Base-by-base conservation (phyloP, 2,797 vertebrate genomes). In the Arvicola amphibius region DNA sequence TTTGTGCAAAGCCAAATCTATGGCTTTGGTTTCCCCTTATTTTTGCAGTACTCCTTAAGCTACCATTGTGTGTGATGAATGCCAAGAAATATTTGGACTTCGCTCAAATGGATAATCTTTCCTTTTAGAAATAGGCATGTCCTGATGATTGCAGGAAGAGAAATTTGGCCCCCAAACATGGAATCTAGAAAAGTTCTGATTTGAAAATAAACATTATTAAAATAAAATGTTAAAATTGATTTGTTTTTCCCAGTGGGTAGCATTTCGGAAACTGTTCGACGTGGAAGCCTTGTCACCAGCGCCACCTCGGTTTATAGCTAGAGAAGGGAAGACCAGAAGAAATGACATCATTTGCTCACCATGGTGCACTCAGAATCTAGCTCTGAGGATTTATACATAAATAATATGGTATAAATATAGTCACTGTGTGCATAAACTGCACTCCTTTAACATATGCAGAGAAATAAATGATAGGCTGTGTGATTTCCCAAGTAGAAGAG, bases 21-120 rank as follows among this genome's bases (percentile, higher is more conserved):
- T 21, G 19, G 23, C 40, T 59, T 53, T 96, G 69, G 85, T 2
- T 56, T 67, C 53, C 46, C 91, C 32, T 67, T 91, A 8, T 8
- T 78, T 81, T 89, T 77, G 1, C 23, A 46, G n/a, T 40, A 2
- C 37, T 9, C 13, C 19, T 27, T 67, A 10, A 56, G 12, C 29
- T 85, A 40, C 32, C 23, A 32, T 37, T 53, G 0, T 40, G 23
- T 67, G 27, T 87, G 43, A 67, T 25, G 19, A 37, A 71, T 63
- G 43, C 29, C 80, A 78, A 80, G 56, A 88, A 63, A 40, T 81
- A 74, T 80, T 90, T 96, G 74, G 32, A 73, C 23, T 77, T 93
- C 56, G 89, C 83, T 92, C 83, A 94, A 95, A 63, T 80, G 23
- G 29, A 79, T 89, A 40, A 88, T 17, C 34, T 71, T 90, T 86